Evolutionary conservation across 2,113 vertebrate species (phyloP), one percentile per base, ranked within the genome.

Genomic region (Eidolon helvum): DNA sequence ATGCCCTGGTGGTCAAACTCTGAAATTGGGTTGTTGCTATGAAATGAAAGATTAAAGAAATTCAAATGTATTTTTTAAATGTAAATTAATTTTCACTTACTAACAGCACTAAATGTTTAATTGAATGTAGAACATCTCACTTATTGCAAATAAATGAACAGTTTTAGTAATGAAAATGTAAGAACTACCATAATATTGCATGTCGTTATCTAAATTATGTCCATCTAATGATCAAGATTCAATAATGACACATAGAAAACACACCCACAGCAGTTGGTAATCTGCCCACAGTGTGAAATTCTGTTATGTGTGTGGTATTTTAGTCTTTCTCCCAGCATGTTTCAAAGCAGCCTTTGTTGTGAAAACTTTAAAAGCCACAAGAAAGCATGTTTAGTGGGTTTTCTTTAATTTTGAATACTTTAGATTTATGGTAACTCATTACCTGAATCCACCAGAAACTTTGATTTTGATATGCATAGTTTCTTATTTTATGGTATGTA

Each of bases 311-410:
- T 84, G 45, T 48, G 59, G 4, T 88, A 90, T 94, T 95, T 90
- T 68, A 63, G 91, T 92, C 43, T 19, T 96, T 84, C 40, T 94
- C 61, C 2, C 59, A 85, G 65, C 72, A 57, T 55, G 66, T 94
- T 93, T 87, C 69, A 92, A 78, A 84, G 57, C 33, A 94, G 24
- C 12, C 94, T 95, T 87, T 95, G 59, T 88, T 79, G 5, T 90
- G 57, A 95, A 50, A 71, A 90, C 43, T 97, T 93, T 68, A 86
- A 96, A 95, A 87, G 33, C 79, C 71, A 85, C 22, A 68, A 48
- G 74, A 69, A 93, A 68, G 53, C 28, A 50, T 77, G 19, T 40
- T 71, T 38, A 50, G 84, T 77, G n/a, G 14, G 9, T 84, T 90
- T 96, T 79, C 55, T 92, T 94, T 43, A 79, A 15, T 93, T 90